These are phyloP conservation scores for Cloeon dipterum DNA, from an alignment of 2,888 invertebrate species.

Conservation along the genomic window DNA sequence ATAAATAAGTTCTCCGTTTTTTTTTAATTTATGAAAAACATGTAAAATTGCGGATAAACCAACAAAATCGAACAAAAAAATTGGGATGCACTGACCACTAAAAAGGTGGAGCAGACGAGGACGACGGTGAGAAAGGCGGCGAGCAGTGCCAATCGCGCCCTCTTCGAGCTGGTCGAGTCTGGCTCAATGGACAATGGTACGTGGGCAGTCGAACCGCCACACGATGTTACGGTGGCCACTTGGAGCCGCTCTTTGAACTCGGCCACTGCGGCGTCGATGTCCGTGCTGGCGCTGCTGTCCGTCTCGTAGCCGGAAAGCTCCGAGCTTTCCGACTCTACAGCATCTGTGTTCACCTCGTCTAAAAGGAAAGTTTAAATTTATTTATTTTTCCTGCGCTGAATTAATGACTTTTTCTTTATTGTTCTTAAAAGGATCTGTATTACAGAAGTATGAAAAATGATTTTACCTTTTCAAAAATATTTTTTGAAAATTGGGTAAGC, in stretches of 20 bases:
- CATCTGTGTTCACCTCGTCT: conserved; percentile 14
- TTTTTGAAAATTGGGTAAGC: too few species aligned
- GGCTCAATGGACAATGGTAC: conserved; percentile 5
- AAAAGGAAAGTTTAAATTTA: too few species aligned
- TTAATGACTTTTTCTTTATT: too few species aligned
- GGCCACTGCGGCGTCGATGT: conserved; percentile 53
- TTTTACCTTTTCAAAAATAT: too few species aligned
- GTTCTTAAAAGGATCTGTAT: too few species aligned
- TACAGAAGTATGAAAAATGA: too few species aligned
- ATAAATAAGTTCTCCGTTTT: too few species aligned
- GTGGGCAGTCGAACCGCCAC: not conserved
- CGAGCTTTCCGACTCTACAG: conserved; percentile 20
- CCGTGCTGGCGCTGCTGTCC: conserved; percentile 38
- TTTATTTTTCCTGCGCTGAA: too few species aligned
- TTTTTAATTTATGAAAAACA: too few species aligned
- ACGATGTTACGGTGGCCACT: conserved; percentile 18
- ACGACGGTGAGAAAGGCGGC: conserved; percentile 11
- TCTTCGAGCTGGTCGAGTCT: conserved; percentile 10
- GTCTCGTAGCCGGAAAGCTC: conserved; percentile 11
- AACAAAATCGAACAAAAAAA: too few species aligned
- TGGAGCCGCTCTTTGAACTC: conserved; percentile 49
- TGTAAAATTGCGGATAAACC: too few species aligned
- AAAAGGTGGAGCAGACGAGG: conserved; percentile 10
- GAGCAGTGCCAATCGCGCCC: conserved; percentile 10
- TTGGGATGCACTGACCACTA: conserved; percentile 7